Conservation (phyloP, 2,113 vertebrate species). For the Oncorhynchus clarkii region DNA sequence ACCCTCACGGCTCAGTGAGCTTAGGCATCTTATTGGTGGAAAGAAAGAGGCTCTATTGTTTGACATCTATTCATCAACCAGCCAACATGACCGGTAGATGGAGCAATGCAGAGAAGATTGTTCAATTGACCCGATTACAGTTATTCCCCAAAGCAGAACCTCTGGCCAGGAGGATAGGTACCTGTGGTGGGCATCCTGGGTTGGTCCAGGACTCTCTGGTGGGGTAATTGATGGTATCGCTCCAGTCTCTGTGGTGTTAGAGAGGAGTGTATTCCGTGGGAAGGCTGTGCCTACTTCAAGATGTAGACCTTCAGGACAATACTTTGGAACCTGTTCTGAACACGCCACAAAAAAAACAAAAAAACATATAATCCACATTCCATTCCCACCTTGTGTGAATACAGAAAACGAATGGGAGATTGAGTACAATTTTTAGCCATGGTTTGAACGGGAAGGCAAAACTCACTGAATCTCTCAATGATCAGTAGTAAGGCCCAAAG, state of each 20-base stretch:
- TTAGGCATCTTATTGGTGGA: conserved; percentile 25
- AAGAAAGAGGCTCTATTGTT: background rate
- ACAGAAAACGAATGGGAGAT: background rate
- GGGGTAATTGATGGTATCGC: background rate
- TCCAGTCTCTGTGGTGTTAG: conserved; percentile 1
- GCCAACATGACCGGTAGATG: background rate
- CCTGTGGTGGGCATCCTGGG: conserved; percentile 30
- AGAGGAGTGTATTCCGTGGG: conserved; percentile 17
- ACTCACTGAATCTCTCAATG: conserved; percentile 55
- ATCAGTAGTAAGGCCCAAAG: conserved; percentile 55
- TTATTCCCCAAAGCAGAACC: background rate
- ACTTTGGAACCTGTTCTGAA: conserved; percentile 38
- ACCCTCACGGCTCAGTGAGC: conserved; percentile 41
- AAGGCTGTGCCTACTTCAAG: conserved; percentile 10
- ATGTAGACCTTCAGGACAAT: conserved; percentile 15
- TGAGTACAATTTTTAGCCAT: background rate
- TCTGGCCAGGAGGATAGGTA: conserved; percentile 9
- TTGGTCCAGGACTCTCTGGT: background rate
- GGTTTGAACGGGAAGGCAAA: background rate
- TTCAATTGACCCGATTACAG: background rate
- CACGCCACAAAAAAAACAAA: background rate
- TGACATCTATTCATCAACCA: background rate
- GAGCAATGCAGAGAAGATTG: background rate
- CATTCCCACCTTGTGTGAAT: background rate
- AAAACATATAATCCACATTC: background rate